Evolutionary conservation across 2,113 vertebrate genomes (phyloP).

Genomic region (Neofelis nebulosa): DNA sequence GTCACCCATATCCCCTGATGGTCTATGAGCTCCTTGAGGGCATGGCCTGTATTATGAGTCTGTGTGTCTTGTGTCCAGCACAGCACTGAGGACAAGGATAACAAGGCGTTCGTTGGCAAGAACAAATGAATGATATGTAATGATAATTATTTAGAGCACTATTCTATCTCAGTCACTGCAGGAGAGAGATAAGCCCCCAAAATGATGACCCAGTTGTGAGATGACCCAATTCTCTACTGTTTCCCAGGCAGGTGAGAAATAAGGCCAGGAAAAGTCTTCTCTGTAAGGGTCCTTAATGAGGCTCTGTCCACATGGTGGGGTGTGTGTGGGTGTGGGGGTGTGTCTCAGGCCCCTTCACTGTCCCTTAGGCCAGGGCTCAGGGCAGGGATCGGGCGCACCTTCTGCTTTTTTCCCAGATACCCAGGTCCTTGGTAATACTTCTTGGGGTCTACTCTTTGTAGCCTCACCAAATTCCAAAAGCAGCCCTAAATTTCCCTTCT

Average conservation of each 20-base stretch:
- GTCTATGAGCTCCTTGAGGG: not conserved
- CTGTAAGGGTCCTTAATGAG: not conserved
- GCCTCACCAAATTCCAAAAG: not conserved
- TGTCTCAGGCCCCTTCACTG: not conserved
- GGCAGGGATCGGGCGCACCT: rapidly evolving
- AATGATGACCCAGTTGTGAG: not conserved
- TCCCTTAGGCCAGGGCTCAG: not conserved
- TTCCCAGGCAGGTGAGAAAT: not conserved
- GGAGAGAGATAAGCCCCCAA: not conserved
- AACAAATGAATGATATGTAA: not conserved
- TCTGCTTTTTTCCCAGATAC: not conserved
- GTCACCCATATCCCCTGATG: not conserved
- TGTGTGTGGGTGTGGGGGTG: not conserved
- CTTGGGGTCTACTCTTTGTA: not conserved
- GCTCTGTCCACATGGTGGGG: not conserved
- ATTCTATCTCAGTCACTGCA: not conserved
- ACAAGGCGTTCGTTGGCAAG: not conserved
- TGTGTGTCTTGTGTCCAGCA: not conserved
- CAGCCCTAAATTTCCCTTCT: not conserved
- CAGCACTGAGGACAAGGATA: not conserved
- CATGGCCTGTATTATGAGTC: not conserved
- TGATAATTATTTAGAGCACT: not conserved
- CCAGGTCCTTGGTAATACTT: not conserved
- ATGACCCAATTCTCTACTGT: not conserved
- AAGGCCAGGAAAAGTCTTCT: not conserved